Base-by-base conservation (phyloP, 1,140 invertebrate species). In the Drosophila kikkawai region DNA sequence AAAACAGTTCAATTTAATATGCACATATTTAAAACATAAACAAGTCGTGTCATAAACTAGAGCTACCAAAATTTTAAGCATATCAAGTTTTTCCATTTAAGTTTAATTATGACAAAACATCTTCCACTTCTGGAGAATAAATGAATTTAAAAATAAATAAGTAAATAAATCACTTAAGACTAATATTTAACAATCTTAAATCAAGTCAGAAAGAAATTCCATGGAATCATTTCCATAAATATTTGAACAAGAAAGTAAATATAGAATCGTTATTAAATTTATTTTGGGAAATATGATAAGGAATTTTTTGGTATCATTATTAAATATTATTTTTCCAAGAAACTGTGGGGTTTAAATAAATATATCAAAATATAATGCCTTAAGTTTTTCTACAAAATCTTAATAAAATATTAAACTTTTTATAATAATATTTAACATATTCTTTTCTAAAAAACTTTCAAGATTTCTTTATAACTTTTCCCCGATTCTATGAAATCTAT, bases 21-120 rank as follows among this genome's bases (percentile, higher is more conserved):
- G 45, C 29, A 59, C 59, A 76, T 69, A 78, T 68, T 53, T 53
- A 50, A 67, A 45, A 17, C 37, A 61, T 61, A 36, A 65, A 26
- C 19, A 32, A 17, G 61, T 39, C 9, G 11, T 58, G 37, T 44
- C 63, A 36, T 65, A 61, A 65, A 65, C 17, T 61, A 44, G 63
- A 65, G 37, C 29, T 67, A 11, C 26, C 26, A 50, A 65, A 57
- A 13, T 32, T 36, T 3, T 15, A 34, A 22, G 19, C 17, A 67
- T 26, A n/a, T 48, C 44, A 17, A 36, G 26, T 63, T 57, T 63
- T 19, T 29, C 12, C 4, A 57, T 63, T 56, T 12, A 6, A 19
- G 13, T 39, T 53, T 3, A 13, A 63, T 39, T 29, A 22, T 60
- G 22, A 53, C 6, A 13, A 17, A 12, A 17, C 13, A 7, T 17